phyloP scores from a whole-genome alignment of 2,888 invertebrate genomes.

The Metacarcinus magister region DNA sequence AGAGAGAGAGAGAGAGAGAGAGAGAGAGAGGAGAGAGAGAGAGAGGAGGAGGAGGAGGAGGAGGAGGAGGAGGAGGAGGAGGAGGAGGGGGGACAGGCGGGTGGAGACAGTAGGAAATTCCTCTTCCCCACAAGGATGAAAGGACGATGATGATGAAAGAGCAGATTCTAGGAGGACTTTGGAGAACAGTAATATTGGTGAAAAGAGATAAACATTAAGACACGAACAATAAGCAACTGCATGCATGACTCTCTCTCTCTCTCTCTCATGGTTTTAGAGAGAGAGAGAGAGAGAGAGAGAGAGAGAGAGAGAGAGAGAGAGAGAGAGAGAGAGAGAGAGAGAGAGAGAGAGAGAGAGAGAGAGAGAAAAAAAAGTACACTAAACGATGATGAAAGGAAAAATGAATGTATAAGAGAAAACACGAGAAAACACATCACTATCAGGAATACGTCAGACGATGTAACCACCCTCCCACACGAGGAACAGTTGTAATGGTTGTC shows the following conservation, averaged over 20 bases:
- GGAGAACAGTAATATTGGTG: neutral
- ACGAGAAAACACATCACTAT: neutral
- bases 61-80: neutral
- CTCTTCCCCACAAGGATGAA: neutral
- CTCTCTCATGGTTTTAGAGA: neutral
- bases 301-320: neutral
- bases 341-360: neutral
- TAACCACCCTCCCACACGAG: neutral
- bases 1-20: constrained; percentile 71
- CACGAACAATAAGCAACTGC: neutral
- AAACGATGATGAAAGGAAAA: neutral
- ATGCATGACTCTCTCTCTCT: constrained; percentile 12
- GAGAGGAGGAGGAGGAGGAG: no score
- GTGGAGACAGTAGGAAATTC: neutral
- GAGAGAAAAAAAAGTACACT: no score
- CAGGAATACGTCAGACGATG: neutral
- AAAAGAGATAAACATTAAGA: neutral
- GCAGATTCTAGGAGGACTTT: neutral
- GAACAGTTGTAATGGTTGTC: neutral
- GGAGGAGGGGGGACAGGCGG: neutral
- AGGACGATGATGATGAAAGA: neutral
- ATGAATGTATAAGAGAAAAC: no score
- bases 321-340: neutral
- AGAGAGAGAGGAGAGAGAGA: neutral
- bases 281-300: neutral